Base-by-base conservation (phyloP, 2,888 invertebrate species). In the Lypha dubia region DNA sequence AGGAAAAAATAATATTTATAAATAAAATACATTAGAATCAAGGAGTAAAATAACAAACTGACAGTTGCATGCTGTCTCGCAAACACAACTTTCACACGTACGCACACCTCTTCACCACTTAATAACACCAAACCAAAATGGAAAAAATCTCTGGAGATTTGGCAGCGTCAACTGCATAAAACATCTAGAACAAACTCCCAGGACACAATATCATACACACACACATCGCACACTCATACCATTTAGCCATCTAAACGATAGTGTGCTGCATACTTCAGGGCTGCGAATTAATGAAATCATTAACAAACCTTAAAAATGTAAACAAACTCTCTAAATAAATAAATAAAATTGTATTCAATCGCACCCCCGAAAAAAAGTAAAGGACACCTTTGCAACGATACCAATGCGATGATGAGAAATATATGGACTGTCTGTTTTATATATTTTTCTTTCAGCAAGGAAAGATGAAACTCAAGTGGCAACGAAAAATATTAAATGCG, bases 281-380 rank as follows among this genome's bases (percentile, higher is more conserved):
- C 73, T 80, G 79, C 65, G 83, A 83, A 86, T 86, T 87, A 88
- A 87, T 87, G 86, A 86, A 87, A 88, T 87, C 86, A 88, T 87
- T 87, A 86, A 81, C 77, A 81, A 85, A 86, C 86, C 86, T 87
- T 86, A 86, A 87, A 87, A 86, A 79, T 65, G 86, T 88, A 88
- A 88, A 88, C 87, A 87, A 87, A 84, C 67, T 79, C 51, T 58
- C n/a, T n/a, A n/a, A n/a, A n/a, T n/a, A n/a, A n/a, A n/a, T n/a
- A 38, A 49, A 73, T 46, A 70, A 75, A 79, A 81, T 32, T 5
- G 5, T 28, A 44, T 17, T 49, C 24, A 38, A 38, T 28, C 20
- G 74, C 73, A 81, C 58, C 74, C 73, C 73, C 49, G 32, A 20
- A 20, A n/a, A n/a, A n/a, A n/a, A 76, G n/a, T 17, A 60, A 79